Percentiles rank a stretch among this genome's conserved stretches.
These are phyloP conservation scores for Melieria omissa DNA, from an alignment of 2,888 invertebrate genomes.

Conservation along the genomic window DNA sequence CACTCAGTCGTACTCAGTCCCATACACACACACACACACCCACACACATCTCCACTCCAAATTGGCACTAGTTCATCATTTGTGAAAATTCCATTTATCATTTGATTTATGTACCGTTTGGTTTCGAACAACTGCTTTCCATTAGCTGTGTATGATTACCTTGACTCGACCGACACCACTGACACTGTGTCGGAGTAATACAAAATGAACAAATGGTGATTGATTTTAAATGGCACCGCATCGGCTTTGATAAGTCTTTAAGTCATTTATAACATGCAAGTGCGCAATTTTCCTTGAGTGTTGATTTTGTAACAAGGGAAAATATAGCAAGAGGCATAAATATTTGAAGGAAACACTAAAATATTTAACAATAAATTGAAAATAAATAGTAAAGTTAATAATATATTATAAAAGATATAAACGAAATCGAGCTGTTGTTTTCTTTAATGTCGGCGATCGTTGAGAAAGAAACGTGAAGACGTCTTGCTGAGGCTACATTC, in stretches of 20 bases:
- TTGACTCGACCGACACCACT: no score
- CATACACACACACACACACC: constrained; percentile 20
- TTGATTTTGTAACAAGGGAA: background rate
- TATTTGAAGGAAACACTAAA: constrained; percentile 17
- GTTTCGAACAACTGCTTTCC: no score
- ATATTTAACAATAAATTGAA: constrained; percentile 31
- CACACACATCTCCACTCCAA: background rate
- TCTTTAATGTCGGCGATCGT: no score
- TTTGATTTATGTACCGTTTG: no score
- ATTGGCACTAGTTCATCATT: no score
- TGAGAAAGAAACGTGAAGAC: no score
- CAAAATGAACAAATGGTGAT: no score
- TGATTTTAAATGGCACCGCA: no score
- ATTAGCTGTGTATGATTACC: no score
- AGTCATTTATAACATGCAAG: background rate
- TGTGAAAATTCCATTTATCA: constrained; percentile 2
- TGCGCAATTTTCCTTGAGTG: background rate
- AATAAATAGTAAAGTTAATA: constrained; percentile 30
- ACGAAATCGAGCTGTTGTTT: constrained; percentile 7
- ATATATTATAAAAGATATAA: constrained; percentile 24
- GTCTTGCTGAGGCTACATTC: no score
- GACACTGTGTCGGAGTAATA: no score
- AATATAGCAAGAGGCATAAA: constrained; percentile 7
- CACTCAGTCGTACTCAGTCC: background rate
- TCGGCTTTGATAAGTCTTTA: background rate